Percentiles rank a stretch among this genome's conserved stretches.
phyloP scores from a whole-genome alignment of 2,888 invertebrate genomes.

The Rhimphoctona megacephalus region DNA sequence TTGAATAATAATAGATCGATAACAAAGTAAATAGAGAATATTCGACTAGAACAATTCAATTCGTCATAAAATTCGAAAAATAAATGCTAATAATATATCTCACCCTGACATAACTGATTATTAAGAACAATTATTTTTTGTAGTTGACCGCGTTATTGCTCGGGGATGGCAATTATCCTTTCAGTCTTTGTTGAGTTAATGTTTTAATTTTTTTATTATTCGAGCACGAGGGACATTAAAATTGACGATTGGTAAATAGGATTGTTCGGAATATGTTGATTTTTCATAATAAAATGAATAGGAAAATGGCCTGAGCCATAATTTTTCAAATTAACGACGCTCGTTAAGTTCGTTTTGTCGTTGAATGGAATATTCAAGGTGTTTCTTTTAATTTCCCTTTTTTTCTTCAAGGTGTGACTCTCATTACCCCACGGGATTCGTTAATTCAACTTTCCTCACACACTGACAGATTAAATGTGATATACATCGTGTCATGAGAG shows the following conservation, averaged over 20 bases:
- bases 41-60: not conserved
- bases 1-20: conserved; percentile 2
- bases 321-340: not conserved
- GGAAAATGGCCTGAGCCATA: not conserved
- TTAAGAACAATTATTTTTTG: not conserved
- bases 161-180: not conserved
- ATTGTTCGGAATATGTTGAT: not conserved
- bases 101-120: not conserved
- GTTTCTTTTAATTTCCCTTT: not conserved
- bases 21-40: not conserved
- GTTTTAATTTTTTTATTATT: not conserved
- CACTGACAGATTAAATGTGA: conserved; percentile 3
- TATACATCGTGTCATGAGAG: conserved; percentile 17
- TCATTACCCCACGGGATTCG: not conserved
- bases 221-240: not conserved
- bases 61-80: conserved; percentile 3
- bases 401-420: not conserved
- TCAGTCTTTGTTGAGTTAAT: not conserved
- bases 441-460: conserved; percentile 9
- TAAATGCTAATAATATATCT: not conserved
- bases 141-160: not conserved
- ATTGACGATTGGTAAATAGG: not conserved
- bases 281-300: not conserved
- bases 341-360: not conserved
- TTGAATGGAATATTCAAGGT: not conserved